These are phyloP conservation scores for Meloe dianella DNA, from an alignment of 2,888 invertebrate species.

Conservation along the genomic window DNA sequence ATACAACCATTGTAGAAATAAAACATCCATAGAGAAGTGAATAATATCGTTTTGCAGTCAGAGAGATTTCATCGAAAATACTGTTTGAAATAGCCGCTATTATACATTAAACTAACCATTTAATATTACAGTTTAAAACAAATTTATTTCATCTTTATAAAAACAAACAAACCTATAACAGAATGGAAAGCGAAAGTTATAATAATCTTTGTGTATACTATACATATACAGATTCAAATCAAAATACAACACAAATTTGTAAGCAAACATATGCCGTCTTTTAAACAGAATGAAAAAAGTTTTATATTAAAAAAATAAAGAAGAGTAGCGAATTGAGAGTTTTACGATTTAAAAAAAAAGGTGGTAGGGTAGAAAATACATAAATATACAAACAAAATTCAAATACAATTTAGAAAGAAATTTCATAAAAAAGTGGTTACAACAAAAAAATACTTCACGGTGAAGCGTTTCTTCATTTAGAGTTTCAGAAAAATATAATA, in stretches of 20 bases:
- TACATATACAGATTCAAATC: neutral
- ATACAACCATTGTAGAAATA: conserved; percentile 41
- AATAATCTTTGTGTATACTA: no score
- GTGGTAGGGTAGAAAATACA: no score
- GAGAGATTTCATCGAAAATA: conserved; percentile 41
- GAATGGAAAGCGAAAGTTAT: no score
- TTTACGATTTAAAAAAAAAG: neutral
- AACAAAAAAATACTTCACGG: no score
- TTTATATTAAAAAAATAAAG: neutral
- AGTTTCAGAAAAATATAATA: neutral
- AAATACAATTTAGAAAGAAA: no score
- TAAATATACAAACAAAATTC: no score
- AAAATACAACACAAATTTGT: neutral
- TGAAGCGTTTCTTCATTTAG: neutral
- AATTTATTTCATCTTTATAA: neutral
- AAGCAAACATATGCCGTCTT: neutral
- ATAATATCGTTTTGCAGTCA: conserved; percentile 39
- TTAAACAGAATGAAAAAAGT: neutral
- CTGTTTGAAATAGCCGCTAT: conserved; percentile 38
- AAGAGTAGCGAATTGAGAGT: no score
- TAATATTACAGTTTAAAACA: conserved; percentile 8
- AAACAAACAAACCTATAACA: neutral
- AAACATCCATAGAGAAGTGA: conserved; percentile 39
- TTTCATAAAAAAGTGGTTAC: no score
- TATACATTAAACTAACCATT: conserved; percentile 3